These are phyloP conservation scores for Astreopora myriophthalma DNA, from an alignment of 64 coral and sea anemone genomes.

Conservation along the genomic window DNA sequence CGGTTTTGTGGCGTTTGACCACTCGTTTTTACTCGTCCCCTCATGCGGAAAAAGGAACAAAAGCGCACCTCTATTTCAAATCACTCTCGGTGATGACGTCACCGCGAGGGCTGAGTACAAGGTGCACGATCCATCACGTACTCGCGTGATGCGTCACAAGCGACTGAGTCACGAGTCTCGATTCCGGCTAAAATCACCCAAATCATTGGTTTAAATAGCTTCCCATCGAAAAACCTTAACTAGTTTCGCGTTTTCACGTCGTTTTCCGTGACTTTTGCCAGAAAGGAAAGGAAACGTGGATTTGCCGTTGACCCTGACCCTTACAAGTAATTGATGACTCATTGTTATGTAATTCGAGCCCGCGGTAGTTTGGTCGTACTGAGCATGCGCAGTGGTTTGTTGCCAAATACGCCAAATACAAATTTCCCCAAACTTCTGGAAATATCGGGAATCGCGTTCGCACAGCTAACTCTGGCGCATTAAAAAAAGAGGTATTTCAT, in stretches of 20 bases:
- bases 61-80: conserved; percentile 25
- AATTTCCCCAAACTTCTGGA: conserved; percentile 49
- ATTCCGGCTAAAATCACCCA: neutral
- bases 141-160: conserved; percentile 71
- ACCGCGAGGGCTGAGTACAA: conserved; percentile 44
- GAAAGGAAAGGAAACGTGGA: neutral
- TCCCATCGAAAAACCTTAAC: neutral
- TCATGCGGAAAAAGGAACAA: conserved; percentile 55
- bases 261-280: conserved; percentile 28
- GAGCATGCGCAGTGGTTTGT: conserved; percentile 74
- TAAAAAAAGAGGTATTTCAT: conserved; percentile 26
- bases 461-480: conserved; percentile 9
- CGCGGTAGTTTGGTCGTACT: conserved; percentile 26
- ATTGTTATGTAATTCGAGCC: conserved; percentile 98
- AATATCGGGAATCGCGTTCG: conserved; percentile 74
- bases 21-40: neutral
- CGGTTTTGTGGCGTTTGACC: conserved; percentile 54
- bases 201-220: neutral
- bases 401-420: conserved; percentile 44
- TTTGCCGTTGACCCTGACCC: conserved; percentile 85
- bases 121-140: conserved; percentile 84
- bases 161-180: conserved; percentile 6
- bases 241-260: neutral
- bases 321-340: conserved; percentile 81
- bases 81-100: conserved; percentile 62